Percentiles rank a stretch among this genome's conserved stretches.
Conservation (phyloP, 64 coral and sea anemone genomes). For the Stylophora pistillata region DNA sequence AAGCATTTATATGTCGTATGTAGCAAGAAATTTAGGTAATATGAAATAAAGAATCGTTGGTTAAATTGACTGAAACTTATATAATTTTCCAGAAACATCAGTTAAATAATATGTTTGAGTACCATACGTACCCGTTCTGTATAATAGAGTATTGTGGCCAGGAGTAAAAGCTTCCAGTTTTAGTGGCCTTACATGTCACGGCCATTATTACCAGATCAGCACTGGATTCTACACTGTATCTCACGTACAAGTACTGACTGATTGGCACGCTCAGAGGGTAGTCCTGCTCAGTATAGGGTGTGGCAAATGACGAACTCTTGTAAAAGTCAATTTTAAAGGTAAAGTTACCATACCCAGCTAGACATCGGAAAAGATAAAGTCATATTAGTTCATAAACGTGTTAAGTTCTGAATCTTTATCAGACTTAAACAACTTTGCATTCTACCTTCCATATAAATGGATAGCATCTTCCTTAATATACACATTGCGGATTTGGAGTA, state of each 20-base stretch:
- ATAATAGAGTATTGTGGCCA: constrained; percentile 28
- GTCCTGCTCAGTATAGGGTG: not conserved
- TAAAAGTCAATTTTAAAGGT: constrained; percentile 43
- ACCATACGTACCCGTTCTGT: constrained; percentile 10
- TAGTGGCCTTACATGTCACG: constrained; percentile 13
- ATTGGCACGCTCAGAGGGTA: not conserved
- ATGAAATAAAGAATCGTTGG: not conserved
- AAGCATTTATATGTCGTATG: too few relatives aligned
- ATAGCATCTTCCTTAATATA: not conserved
- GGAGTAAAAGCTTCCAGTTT: not conserved
- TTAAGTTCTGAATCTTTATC: not conserved
- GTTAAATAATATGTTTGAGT: not conserved
- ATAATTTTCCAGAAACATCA: not conserved
- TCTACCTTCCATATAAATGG: too few relatives aligned
- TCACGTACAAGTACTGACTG: not conserved
- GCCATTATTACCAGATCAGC: constrained; percentile 43
- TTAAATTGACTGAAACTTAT: not conserved
- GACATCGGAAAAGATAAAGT: not conserved
- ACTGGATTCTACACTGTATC: constrained; percentile 40
- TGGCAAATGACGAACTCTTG: not conserved
- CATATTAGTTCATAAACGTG: not conserved
- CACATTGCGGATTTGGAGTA: not conserved
- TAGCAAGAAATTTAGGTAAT: not conserved
- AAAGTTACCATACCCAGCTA: constrained; percentile 35
- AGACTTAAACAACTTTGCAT: too few relatives aligned